Base-by-base conservation (phyloP, 1,140 invertebrate genomes). In the Piezodorus guildinii region DNA sequence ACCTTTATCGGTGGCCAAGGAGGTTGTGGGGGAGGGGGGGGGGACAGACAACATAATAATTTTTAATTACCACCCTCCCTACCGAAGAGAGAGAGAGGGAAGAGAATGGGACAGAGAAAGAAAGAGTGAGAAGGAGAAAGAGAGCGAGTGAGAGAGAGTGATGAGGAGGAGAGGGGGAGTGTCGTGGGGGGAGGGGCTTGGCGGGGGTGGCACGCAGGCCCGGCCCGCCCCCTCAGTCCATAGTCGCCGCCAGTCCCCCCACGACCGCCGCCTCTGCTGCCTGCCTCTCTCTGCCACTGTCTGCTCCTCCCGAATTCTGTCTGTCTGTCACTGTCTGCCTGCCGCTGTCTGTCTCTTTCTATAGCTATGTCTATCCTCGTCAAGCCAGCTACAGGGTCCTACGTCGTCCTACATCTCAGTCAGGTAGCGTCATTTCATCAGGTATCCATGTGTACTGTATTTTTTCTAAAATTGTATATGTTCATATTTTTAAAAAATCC, bases 311-410 rank as follows among this genome's bases (percentile, higher is more conserved):
- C 52, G 2, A 8, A 4, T 56, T 4, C 52, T 56, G 15, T 3
- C 30, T 62, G 16, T 2, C n/a, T 59, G 51, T 30, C 3, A 61
- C 25, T 49, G n/a, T 34, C 52, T 62, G 8, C 17, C 34, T 61
- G 17, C 45, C 45, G 5, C 43, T 52, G 8, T 34, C 34, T 61
- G 17, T 60, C 45, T n/a, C 43, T 52, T 39, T 49, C 43, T 27
- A 10, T n/a, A 19, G 8, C 17, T 62, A 17, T 51, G 19, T 62
- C 62, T 71, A 6, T 49, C 46, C 8, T 21, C n/a, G 16, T 49
- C 46, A n/a, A 2, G 4, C 6, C 46, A n/a, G 4, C 46, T 8
- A 1, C 34, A 39, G 12, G 6, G 34, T 39, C 34, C 34, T 39
- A 5, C 2, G 34, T 39, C 34, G 12, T 39, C 34, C 34, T 1